These are phyloP conservation scores for Lasiurus borealis DNA, from an alignment of 2,113 vertebrate species.

Conservation along the genomic window DNA sequence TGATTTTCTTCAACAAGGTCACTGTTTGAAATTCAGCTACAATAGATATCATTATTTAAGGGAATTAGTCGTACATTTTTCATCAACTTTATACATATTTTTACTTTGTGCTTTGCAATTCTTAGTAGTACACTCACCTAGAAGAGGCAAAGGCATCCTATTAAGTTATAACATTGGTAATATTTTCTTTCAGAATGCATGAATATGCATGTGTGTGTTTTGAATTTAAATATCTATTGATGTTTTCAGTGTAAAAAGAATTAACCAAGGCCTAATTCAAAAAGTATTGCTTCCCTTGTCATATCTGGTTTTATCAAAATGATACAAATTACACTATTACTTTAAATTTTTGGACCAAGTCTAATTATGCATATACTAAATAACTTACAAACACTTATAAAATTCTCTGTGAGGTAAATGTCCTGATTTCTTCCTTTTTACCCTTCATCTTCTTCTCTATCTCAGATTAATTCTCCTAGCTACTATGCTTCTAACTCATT, in stretches of 20 bases:
- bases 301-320: not conserved
- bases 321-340: not conserved
- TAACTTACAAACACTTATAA: not conserved
- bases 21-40: slow-evolving; percentile 51
- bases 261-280: not conserved
- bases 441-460: too few species aligned
- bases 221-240: not conserved
- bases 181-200: not conserved
- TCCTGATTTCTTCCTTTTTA: not conserved
- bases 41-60: slow-evolving; percentile 21
- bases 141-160: not conserved
- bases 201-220: not conserved
- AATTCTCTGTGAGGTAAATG: not conserved
- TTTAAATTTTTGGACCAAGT: not conserved
- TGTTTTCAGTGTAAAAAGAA: not conserved
- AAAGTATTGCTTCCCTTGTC: not conserved
- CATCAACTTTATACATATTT: not conserved
- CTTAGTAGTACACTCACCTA: not conserved
- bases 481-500: not conserved
- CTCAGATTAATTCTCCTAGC: not conserved
- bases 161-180: not conserved
- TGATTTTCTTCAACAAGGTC: slow-evolving; percentile 37
- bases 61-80: slow-evolving; percentile 3
- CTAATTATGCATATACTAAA: not conserved
- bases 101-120: not conserved